Conservation (phyloP, 2,888 invertebrate genomes). For the Philonicus albiceps region DNA sequence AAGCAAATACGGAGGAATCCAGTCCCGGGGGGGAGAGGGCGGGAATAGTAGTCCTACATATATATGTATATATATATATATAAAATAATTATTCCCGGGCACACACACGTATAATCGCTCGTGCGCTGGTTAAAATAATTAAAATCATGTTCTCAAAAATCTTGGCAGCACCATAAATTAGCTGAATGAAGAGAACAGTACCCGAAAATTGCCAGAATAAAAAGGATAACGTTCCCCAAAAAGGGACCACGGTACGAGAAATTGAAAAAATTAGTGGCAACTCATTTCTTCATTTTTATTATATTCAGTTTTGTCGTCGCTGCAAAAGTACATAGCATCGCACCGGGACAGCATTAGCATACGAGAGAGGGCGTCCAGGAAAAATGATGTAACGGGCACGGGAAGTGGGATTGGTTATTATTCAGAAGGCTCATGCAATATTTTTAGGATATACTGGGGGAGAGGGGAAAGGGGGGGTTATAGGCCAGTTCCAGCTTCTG, state of each 20-base stretch:
- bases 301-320: constrained; percentile 36
- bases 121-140: constrained; percentile 46
- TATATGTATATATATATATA: neutral
- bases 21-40: neutral
- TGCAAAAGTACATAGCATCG: constrained; percentile 8
- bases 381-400: constrained; percentile 41
- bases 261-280: constrained; percentile 36
- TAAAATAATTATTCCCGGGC: constrained; percentile 13
- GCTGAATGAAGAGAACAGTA: constrained; percentile 40
- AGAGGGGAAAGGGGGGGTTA: neutral
- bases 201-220: constrained; percentile 13
- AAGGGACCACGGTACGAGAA: neutral
- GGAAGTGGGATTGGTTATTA: constrained; percentile 47
- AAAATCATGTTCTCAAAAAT: constrained; percentile 47
- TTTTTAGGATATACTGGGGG: constrained; percentile 12
- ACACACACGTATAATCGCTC: constrained; percentile 26
- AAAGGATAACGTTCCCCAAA: neutral
- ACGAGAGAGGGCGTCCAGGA: constrained; percentile 41
- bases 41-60: neutral
- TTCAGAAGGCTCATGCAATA: constrained; percentile 44
- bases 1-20: constrained; percentile 6
- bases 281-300: constrained; percentile 30
- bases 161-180: constrained; percentile 48
- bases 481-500: neutral
- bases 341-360: constrained; percentile 43